These are phyloP conservation scores for Drosophila baimaii DNA, from an alignment of 1,140 invertebrate genomes.

Conservation along the genomic window DNA sequence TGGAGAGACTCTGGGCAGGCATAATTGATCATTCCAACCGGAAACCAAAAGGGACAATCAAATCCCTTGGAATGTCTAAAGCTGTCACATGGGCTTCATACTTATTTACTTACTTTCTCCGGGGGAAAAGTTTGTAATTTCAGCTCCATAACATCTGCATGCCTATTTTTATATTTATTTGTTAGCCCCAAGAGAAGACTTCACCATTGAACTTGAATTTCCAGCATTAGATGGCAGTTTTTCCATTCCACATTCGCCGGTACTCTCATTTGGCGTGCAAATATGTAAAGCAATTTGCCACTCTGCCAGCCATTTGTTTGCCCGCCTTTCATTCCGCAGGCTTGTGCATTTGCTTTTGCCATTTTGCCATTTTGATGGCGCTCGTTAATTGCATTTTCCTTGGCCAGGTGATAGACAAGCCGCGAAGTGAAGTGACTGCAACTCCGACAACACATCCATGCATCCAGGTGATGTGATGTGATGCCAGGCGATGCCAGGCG, in stretches of 20 bases:
- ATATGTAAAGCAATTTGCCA: constrained; percentile 63
- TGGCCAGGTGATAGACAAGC: constrained; percentile 58
- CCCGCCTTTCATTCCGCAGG: constrained; percentile 49
- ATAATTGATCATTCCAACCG: constrained; percentile 16
- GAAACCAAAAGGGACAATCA: not conserved
- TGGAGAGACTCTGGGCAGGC: not conserved
- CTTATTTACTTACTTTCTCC: not conserved
- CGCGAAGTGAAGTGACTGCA: constrained; percentile 51
- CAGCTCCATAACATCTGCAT: too few species aligned
- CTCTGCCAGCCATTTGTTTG: constrained; percentile 56
- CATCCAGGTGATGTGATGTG: constrained; percentile 18
- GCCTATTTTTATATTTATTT: not conserved
- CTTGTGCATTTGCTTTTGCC: constrained; percentile 26
- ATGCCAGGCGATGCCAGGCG: constrained; percentile 22
- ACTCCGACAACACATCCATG: constrained; percentile 26
- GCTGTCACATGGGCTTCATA: not conserved
- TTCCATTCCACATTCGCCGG: constrained; percentile 14
- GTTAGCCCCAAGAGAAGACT: not conserved
- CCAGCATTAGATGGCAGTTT: constrained; percentile 5
- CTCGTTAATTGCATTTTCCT: constrained; percentile 77
- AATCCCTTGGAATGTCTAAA: not conserved
- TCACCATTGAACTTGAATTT: constrained; percentile 11
- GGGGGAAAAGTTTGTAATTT: not conserved
- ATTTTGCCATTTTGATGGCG: constrained; percentile 61
- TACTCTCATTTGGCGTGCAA: constrained; percentile 39